Conservation (phyloP, 2,888 invertebrate genomes). For the Molorchus minor region DNA sequence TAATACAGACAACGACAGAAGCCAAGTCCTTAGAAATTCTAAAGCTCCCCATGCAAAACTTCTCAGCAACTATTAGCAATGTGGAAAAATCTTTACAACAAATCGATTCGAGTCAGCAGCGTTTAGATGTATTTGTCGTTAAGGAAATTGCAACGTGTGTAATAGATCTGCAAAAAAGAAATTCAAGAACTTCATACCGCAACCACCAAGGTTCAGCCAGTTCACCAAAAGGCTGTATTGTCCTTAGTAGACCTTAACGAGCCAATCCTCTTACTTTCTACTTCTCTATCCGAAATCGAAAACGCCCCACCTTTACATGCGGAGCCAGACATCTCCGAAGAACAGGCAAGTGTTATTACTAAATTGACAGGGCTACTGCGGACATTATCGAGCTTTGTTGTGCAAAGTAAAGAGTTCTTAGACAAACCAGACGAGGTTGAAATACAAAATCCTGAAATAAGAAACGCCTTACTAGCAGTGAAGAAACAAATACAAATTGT, state of each 20-base stretch:
- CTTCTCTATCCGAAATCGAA: not conserved
- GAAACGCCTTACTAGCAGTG: slow-evolving; percentile 30
- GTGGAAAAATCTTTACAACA: not conserved
- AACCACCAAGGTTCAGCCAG: not conserved
- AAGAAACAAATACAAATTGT: slow-evolving; percentile 33
- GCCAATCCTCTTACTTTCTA: not conserved
- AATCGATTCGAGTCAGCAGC: not conserved
- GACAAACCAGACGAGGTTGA: slow-evolving; percentile 31
- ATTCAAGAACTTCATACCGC: slow-evolving; percentile 3
- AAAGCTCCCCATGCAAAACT: not conserved
- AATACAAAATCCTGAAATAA: slow-evolving; percentile 35
- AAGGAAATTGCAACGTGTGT: slow-evolving; percentile 5
- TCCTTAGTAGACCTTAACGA: slow-evolving; percentile 1
- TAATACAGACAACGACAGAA: not conserved
- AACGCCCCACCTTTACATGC: not conserved
- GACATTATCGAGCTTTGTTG: too few species aligned
- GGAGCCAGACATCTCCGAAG: not conserved
- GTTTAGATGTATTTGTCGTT: not conserved
- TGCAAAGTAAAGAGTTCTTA: too few species aligned
- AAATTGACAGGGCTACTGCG: slow-evolving; percentile 3
- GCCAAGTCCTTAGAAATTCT: not conserved
- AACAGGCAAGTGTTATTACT: not conserved
- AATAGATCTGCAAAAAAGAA: not conserved
- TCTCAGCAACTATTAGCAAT: not conserved
- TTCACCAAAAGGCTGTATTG: not conserved